A percentile compares a stretch with the other conserved stretches of the same genome.
Conservation (phyloP, 1,140 invertebrate species). For the Galleria mellonella region DNA sequence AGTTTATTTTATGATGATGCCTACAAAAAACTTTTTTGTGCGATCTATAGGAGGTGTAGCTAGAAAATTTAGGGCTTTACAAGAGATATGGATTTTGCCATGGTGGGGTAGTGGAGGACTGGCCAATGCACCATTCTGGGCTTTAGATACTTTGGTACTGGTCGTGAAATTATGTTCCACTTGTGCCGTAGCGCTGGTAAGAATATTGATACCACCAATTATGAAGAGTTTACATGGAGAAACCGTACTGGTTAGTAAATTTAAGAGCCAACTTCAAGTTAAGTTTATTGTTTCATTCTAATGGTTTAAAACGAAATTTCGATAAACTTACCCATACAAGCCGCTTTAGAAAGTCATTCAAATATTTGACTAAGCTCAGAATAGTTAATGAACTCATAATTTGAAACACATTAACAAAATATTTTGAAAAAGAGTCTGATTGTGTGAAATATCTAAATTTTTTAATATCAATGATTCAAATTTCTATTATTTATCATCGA, state of each 20-base stretch:
- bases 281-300: too few relatives aligned
- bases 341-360: too few relatives aligned
- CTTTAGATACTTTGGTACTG: slow-evolving; percentile 45
- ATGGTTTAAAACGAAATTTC: too few relatives aligned
- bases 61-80: slow-evolving; percentile 43
- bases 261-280: too few relatives aligned
- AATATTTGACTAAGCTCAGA: too few relatives aligned
- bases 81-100: slow-evolving; percentile 55
- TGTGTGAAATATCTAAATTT: too few relatives aligned
- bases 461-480: too few relatives aligned
- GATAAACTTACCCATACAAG: too few relatives aligned
- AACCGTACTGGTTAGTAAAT: slow-evolving; percentile 41
- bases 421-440: too few relatives aligned
- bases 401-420: too few relatives aligned
- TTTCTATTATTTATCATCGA: too few relatives aligned
- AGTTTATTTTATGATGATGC: slow-evolving; percentile 38
- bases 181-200: slow-evolving; percentile 31
- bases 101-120: slow-evolving; percentile 52
- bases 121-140: slow-evolving; percentile 41
- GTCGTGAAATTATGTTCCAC: slow-evolving; percentile 48
- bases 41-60: slow-evolving; percentile 39
- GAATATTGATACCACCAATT: slow-evolving; percentile 38
- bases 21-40: slow-evolving; percentile 44
- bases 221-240: slow-evolving; percentile 58
- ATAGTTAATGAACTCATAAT: too few relatives aligned